Conservation (phyloP, 2,113 vertebrate genomes). For the Lepus europaeus region DNA sequence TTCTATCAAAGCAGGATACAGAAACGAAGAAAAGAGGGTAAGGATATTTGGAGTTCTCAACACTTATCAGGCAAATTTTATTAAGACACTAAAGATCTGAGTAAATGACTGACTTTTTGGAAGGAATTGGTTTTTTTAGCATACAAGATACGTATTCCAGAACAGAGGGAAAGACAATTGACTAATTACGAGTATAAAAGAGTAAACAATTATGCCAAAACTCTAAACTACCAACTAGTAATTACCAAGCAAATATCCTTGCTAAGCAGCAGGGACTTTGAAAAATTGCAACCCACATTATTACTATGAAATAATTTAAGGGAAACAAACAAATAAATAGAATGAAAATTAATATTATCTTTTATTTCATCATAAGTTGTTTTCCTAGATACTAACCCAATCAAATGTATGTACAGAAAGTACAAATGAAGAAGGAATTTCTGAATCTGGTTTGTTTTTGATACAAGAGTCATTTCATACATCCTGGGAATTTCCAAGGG, state of each 20-base stretch:
- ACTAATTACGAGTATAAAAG: background rate
- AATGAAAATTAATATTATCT: conserved; percentile 30
- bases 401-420: background rate
- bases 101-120: background rate
- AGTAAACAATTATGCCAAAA: background rate
- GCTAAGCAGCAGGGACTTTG: background rate
- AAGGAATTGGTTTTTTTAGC: background rate
- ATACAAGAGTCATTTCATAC: background rate
- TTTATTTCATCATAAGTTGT: background rate
- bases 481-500: conserved; percentile 48
- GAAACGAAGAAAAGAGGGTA: conserved; percentile 23
- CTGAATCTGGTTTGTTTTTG: conserved; percentile 29
- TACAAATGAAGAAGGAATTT: background rate
- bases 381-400: background rate
- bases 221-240: background rate
- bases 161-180: background rate
- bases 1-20: conserved; percentile 2
- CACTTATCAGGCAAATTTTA: background rate
- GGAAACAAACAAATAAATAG: conserved; percentile 30
- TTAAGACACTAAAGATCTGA: background rate
- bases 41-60: background rate
- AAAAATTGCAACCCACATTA: conserved; percentile 8
- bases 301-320: background rate
- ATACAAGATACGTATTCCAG: background rate
- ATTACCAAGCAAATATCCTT: conserved; percentile 19